phyloP scores from a whole-genome alignment of 1,140 invertebrate species.

The Zeugodacus cucurbitae region DNA sequence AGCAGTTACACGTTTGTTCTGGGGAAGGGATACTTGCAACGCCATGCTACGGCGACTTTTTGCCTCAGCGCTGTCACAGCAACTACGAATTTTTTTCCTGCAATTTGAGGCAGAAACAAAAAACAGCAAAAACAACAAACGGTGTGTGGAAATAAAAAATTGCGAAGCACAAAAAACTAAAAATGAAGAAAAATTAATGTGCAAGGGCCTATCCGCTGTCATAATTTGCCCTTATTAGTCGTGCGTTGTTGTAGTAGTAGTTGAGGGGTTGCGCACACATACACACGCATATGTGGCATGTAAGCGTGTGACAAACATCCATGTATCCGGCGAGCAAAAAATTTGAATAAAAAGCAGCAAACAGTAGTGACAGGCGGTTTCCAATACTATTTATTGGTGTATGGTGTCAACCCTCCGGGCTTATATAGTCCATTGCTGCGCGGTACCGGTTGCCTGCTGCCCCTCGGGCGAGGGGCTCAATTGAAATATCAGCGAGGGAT shows the following conservation, averaged over 20 bases:
- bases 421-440: background rate
- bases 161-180: background rate
- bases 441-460: background rate
- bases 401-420: constrained; percentile 5
- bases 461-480: constrained; percentile 6
- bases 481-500: constrained; percentile 30
- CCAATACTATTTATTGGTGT: constrained; percentile 1
- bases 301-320: constrained; percentile 2
- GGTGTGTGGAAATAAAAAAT: background rate
- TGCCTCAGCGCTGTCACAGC: constrained; percentile 9
- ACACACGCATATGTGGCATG: background rate
- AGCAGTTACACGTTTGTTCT: background rate
- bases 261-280: background rate
- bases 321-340: background rate
- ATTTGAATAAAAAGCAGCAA: background rate
- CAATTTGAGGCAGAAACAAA: background rate
- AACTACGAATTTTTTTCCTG: background rate
- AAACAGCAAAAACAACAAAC: background rate
- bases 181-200: background rate
- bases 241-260: background rate
- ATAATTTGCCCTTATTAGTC: constrained; percentile 38
- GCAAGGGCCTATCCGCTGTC: constrained; percentile 14
- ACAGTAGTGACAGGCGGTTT: background rate
- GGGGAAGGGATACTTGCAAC: background rate
- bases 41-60: background rate